Percentiles rank a stretch among this genome's conserved stretches.
These are phyloP conservation scores for Maniola hyperantus DNA, from an alignment of 2,888 invertebrate species.

Conservation along the genomic window DNA sequence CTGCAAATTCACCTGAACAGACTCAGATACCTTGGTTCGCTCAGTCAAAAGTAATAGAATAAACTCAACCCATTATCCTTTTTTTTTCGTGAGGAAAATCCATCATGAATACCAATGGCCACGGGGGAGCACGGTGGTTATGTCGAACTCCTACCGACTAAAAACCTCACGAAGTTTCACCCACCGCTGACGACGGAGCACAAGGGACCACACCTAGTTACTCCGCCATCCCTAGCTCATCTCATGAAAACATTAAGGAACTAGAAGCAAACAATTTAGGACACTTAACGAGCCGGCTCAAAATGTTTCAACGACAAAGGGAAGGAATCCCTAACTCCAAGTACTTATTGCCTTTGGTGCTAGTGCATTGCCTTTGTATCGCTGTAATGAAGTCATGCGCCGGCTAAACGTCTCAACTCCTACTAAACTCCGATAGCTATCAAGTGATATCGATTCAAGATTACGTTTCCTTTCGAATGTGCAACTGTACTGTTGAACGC, in stretches of 20 bases:
- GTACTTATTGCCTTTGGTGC: conserved; percentile 54
- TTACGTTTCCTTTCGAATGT: conserved; percentile 39
- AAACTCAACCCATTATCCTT: conserved; percentile 26
- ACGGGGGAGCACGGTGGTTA: too few relatives aligned
- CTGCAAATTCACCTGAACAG: too few relatives aligned
- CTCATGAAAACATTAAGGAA: conserved; percentile 34
- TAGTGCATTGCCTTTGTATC: conserved; percentile 55
- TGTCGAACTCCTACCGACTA: too few relatives aligned
- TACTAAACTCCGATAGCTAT: conserved; percentile 57
- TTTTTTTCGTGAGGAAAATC: too few relatives aligned
- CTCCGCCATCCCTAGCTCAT: too few relatives aligned
- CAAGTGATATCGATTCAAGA: conserved; percentile 59
- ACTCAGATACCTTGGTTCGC: too few relatives aligned
- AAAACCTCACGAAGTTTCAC: too few relatives aligned
- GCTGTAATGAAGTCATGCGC: conserved; percentile 58
- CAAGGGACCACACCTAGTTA: too few relatives aligned
- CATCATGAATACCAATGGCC: too few relatives aligned
- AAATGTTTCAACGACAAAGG: conserved; percentile 41
- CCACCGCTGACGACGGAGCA: too few relatives aligned
- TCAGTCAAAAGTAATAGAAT: too few relatives aligned
- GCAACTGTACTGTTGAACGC: neutral
- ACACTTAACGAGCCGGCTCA: conserved; percentile 44
- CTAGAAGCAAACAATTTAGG: conserved; percentile 42
- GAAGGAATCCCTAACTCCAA: conserved; percentile 46
- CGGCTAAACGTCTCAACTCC: conserved; percentile 64